A percentile compares a stretch with the other conserved stretches of the same genome.
Evolutionary conservation across 2,888 invertebrate genomes (phyloP).

Genomic region (Diogma glabrata): DNA sequence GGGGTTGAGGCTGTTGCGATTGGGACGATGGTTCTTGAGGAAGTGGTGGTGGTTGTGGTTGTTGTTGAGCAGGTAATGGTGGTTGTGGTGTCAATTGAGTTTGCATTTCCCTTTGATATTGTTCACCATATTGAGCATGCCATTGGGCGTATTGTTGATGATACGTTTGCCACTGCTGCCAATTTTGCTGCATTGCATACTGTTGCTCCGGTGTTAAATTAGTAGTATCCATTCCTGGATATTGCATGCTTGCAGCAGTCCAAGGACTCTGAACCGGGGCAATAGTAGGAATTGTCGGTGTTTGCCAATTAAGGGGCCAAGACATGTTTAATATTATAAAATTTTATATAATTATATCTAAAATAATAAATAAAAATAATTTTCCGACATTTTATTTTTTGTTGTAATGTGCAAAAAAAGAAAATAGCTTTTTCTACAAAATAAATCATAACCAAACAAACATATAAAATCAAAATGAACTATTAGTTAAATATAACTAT

Average conservation of each 20-base stretch:
- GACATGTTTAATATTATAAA: too few relatives aligned
- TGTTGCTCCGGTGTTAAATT: slow-evolving; percentile 34
- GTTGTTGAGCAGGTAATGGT: slow-evolving; percentile 16
- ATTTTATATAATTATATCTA: too few relatives aligned
- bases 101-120: slow-evolving; percentile 37
- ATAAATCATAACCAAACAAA: too few relatives aligned
- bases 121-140: slow-evolving; percentile 37
- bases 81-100: slow-evolving; percentile 28
- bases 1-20: slow-evolving; percentile 14
- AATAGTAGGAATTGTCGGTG: not conserved
- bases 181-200: slow-evolving; percentile 34
- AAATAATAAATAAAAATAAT: too few relatives aligned
- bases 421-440: too few relatives aligned
- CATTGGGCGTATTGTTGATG: slow-evolving; percentile 36
- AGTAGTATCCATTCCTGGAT: slow-evolving; percentile 29
- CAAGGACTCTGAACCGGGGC: not conserved
- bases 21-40: slow-evolving; percentile 13
- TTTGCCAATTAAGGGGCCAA: slow-evolving; percentile 11
- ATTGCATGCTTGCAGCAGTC: not conserved
- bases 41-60: slow-evolving; percentile 15
- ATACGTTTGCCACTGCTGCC: slow-evolving; percentile 37
- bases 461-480: too few relatives aligned
- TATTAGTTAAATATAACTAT: too few relatives aligned
- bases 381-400: too few relatives aligned
- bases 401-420: too few relatives aligned